phyloP scores from a whole-genome alignment of 2,888 invertebrate species.

The Amphimallon solstitiale region DNA sequence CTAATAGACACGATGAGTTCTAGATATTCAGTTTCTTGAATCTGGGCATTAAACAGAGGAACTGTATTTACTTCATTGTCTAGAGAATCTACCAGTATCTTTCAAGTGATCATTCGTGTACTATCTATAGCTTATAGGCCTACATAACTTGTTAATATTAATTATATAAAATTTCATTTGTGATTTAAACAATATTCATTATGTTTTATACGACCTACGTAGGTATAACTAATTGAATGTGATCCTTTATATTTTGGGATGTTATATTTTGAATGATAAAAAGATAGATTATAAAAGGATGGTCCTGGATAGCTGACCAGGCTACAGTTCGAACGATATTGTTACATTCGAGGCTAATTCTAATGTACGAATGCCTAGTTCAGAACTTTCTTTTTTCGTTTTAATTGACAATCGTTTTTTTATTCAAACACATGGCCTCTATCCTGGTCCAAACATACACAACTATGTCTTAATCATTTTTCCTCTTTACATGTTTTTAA shows the following conservation, averaged over 20 bases:
- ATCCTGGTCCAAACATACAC: slow-evolving; percentile 45
- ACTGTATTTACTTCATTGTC: too few relatives aligned
- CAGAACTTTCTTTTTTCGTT: slow-evolving; percentile 28
- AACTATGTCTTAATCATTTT: slow-evolving; percentile 37
- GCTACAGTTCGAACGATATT: slow-evolving; percentile 9
- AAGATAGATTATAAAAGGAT: background rate
- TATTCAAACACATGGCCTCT: slow-evolving; percentile 44
- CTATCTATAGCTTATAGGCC: too few relatives aligned
- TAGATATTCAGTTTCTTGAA: too few relatives aligned
- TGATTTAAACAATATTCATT: too few relatives aligned
- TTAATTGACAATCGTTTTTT: slow-evolving; percentile 50
- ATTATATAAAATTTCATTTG: too few relatives aligned
- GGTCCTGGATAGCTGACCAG: slow-evolving; percentile 21
- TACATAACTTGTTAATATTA: too few relatives aligned
- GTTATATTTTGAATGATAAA: background rate
- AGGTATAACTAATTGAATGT: too few relatives aligned
- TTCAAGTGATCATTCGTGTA: too few relatives aligned
- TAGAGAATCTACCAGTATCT: too few relatives aligned
- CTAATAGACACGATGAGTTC: too few relatives aligned
- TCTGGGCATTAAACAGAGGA: too few relatives aligned
- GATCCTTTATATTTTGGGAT: background rate
- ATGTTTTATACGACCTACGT: too few relatives aligned
- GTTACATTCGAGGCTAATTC: background rate
- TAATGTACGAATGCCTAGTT: slow-evolving; percentile 32
- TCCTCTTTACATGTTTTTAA: slow-evolving; percentile 34